Evolutionary conservation across 2,888 invertebrate genomes (phyloP), one percentile per base, ranked within the genome.

Genomic region (Tuta absoluta): DNA sequence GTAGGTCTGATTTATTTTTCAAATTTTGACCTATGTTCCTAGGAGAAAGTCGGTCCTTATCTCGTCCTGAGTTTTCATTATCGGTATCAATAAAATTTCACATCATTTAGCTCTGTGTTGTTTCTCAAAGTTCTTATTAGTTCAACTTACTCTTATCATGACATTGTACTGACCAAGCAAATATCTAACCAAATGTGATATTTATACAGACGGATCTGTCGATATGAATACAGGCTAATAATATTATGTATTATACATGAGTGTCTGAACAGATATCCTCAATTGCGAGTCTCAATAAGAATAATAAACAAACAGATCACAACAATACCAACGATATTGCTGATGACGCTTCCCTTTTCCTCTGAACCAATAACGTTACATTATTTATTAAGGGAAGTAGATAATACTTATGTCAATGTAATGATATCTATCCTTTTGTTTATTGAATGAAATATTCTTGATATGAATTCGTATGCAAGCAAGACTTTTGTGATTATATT

Each of bases 151-250:
- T 8, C 33, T 8, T 33, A 10, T 8, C 33, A 33, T 33, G 33
- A 8, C 4, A 33, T 10, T 41, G 2, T 41, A 5, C 45, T 45
- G n/a, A 45, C n/a, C 17, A n/a, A 1, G n/a, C 41, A 41, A 41
- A n/a, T 3, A 14, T 51, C 19, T 19, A n/a, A 5, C 19, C 53
- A 37, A 65, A 71, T 66, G 66, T 53, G 60, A 64, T 68, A 68
- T 71, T 70, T 69, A 71, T 69, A 68, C 66, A 62, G 58, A 67
- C 63, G 56, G 3, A 21, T 38, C 48, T n/a, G 63, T 65, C n/a
- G 37, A 66, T 56, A 63, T 45, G 60, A 66, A 60, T 66, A 45
- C 38, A 53, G 57, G 14, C 33, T 28, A 24, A 45, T 59, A 60
- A 66, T 64, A 28, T 62, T 51, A n/a, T n/a, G n/a, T n/a, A 59